Evolutionary conservation across 2,113 vertebrate genomes (phyloP), one percentile per base, ranked within the genome.

Genomic region (Raja brachyura): DNA sequence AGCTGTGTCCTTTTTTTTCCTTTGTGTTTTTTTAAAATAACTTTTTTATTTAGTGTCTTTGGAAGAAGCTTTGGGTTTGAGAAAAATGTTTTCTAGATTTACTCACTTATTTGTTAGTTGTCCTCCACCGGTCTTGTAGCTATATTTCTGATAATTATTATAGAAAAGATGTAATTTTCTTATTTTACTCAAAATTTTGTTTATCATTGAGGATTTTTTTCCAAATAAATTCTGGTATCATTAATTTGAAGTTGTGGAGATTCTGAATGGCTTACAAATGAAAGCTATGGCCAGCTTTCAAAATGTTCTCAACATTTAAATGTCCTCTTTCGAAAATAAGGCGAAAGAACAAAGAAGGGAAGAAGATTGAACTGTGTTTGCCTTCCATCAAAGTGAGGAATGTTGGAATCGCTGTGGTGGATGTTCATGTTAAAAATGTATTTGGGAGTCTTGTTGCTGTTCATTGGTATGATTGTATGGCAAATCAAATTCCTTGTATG

Each of bases 151-250:
- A 92, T 33, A 22, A 20, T 92, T 68, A 92, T 92, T 92, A 92
- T n/a, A 20, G 20, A 92, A 39, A 92, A 66, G 39, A 18, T 66
- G 48, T 73, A 54, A 31, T 92, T 54, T 28, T 73, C 68, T 92
- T 92, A 68, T 74, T 92, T 92, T 92, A 31, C 66, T 92, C 73
- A 92, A 25, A 73, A 68, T 74, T 92, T 92, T 66, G 39, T 68
- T 68, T 90, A 48, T 92, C 90, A 92, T 92, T 92, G 22, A 90
- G 63, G 73, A 74, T 33, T 74, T 92, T 31, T 92, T 92, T 90
- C 63, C 66, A 90, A 90, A 90, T 90, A 70, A 22, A 48, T 63
- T 90, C n/a, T 70, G 9, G 66, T 39, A 22, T 18, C 88, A 90
- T 70, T 48, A 70, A 16, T 70, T 90, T 73, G 68, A 92, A 22